Percentiles rank a stretch among this genome's conserved stretches.
Conservation (phyloP, 2,113 vertebrate genomes). For the Archocentrus centrarchus region DNA sequence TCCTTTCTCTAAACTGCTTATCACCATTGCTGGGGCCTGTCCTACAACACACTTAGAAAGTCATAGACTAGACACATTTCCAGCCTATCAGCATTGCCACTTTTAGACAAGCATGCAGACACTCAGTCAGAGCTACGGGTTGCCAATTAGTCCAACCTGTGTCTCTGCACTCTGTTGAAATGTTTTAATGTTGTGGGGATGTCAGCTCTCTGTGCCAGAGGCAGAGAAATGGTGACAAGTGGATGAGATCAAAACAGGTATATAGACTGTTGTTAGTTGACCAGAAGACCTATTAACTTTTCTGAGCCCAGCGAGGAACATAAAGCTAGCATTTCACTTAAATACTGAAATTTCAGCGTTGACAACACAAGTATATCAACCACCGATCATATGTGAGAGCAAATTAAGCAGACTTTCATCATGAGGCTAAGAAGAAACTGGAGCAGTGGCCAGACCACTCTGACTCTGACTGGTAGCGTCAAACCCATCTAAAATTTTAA, state of each 20-base stretch:
- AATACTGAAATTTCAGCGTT: not conserved
- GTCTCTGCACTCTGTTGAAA: not conserved
- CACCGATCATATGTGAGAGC: not conserved
- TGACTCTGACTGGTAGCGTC: not conserved
- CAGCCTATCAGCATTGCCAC: not conserved
- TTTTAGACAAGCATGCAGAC: not conserved
- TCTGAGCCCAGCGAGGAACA: not conserved
- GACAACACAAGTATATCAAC: not conserved
- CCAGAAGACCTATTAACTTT: not conserved
- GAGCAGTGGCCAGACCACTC: not conserved
- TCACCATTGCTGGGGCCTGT: not conserved
- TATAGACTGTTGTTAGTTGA: not conserved
- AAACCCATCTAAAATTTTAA: not conserved
- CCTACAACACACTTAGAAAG: not conserved
- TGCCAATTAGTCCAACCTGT: not conserved
- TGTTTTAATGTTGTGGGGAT: not conserved
- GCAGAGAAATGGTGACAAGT: not conserved
- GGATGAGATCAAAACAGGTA: not conserved
- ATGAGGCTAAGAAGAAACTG: not conserved
- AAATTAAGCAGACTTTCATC: not conserved
- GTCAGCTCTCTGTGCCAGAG: not conserved
- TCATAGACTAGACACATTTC: not conserved
- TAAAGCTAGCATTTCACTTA: rapidly evolving
- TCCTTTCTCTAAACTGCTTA: not conserved
- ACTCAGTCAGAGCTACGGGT: not conserved